These are phyloP conservation scores for Himalopsyche kuldschensis DNA, from an alignment of 2,888 invertebrate genomes.

Conservation along the genomic window DNA sequence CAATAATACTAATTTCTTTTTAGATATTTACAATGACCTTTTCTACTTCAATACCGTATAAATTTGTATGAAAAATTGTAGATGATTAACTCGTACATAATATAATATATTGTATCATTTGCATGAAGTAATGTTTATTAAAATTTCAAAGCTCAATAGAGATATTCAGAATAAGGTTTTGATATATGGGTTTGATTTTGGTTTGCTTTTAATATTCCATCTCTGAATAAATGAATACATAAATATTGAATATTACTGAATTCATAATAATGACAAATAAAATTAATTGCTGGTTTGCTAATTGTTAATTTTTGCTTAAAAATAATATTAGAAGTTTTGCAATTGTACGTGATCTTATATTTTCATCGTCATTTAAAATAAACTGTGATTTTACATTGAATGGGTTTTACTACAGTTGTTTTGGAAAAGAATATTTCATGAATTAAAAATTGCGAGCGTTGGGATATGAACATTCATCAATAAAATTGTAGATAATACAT, in stretches of 20 bases:
- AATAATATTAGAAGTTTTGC: no score
- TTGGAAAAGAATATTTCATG: no score
- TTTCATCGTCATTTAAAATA: no score
- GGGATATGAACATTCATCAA: no score
- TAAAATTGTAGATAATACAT: no score
- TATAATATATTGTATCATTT: not conserved
- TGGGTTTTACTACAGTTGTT: no score
- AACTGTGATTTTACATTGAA: no score
- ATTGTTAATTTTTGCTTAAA: no score
- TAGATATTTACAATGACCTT: conserved; percentile 29
- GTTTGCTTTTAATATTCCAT: conserved; percentile 30
- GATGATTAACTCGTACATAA: conserved; percentile 6
- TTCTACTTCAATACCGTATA: conserved; percentile 26
- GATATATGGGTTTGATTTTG: conserved; percentile 36
- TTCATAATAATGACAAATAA: no score
- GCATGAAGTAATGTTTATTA: conserved; percentile 23
- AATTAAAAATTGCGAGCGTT: no score
- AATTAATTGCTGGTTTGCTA: no score
- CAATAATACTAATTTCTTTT: conserved; percentile 18
- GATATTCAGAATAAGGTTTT: conserved; percentile 34
- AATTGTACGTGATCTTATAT: no score
- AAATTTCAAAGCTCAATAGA: conserved; percentile 39
- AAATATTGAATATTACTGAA: conserved; percentile 39
- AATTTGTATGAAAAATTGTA: conserved; percentile 38
- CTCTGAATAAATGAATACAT: conserved; percentile 3